Evolutionary conservation across 2,113 vertebrate genomes (phyloP), one percentile per base, ranked within the genome.

Genomic region (Gasterosteus aculeatus): DNA sequence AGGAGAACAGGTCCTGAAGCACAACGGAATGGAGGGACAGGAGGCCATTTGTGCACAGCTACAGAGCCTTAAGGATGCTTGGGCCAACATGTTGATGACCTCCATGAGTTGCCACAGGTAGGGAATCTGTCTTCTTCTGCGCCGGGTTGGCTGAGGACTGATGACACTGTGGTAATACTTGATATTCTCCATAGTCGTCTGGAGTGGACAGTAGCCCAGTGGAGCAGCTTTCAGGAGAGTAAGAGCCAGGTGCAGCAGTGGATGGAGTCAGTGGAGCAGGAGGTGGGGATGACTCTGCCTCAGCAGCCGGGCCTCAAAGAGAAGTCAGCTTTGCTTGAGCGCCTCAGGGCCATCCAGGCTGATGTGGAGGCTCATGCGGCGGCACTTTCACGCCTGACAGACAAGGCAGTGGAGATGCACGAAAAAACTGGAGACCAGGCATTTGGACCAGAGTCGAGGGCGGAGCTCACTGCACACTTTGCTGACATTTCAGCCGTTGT

Each of bases 101-200:
- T 94, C 96, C 0, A 33, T 95, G 85, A 96, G 84, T 1, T 96
- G 95, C 77, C 96, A 98, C 87, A 98, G 97, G 98, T 99, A 93
- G 3, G 70, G 56, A 64, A 54, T 0, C 7, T 75, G 16, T 65
- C 14, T 15, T n/a, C n/a, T 4, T n/a, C 15, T 22, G 1, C 8
- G 31, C 26, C 16, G 7, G 0, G 11, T 2, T 35, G 54, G 1
- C 22, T 35, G 10, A 26, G 7, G 4, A 10, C 1, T 66, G 7
- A 44, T 42, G 29, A 59, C 42, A 29, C 59, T n/a, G 3, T 31
- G 57, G 5, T 69, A 38, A 38, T 38, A 38, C 35, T 7, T 7
- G 5, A 38, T 3, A 31, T 57, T 31, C 5, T 51, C 22, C 22
- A 0, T 71, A 99, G 98, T 80, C 94, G 94, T 54, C 92, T 99